Conservation (phyloP, 2,113 vertebrate species). For the Spea multiplicata region DNA sequence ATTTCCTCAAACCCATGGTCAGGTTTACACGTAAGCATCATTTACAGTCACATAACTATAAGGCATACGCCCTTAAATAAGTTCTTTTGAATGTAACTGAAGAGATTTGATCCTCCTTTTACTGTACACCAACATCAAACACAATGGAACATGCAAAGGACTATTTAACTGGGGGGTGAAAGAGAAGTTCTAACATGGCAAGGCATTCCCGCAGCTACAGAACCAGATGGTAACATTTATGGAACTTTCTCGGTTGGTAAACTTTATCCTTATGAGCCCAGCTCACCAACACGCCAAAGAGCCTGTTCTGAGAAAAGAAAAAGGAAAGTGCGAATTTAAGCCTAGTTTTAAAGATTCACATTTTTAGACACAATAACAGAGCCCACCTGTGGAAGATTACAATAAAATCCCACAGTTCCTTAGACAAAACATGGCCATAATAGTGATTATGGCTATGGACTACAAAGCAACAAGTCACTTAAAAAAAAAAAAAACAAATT, state of each 20-base stretch:
- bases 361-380: constrained; percentile 62
- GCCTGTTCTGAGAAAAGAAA: background rate
- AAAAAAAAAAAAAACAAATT: background rate
- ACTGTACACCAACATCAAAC: too few species aligned
- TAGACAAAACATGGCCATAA: constrained; percentile 53
- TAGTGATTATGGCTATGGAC: constrained; percentile 57
- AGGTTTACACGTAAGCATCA: background rate
- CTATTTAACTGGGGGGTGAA: constrained; percentile 14
- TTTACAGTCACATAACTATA: background rate
- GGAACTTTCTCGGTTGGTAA: constrained; percentile 54
- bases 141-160: background rate
- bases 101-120: too few species aligned
- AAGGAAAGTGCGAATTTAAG: constrained; percentile 54
- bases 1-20: background rate
- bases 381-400: constrained; percentile 61
- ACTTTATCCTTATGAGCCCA: constrained; percentile 54
- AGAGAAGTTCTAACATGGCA: background rate
- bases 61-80: background rate
- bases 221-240: constrained; percentile 51
- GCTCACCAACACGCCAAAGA: constrained; percentile 47
- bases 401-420: constrained; percentile 60
- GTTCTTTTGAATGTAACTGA: too few species aligned
- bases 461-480: constrained; percentile 57
- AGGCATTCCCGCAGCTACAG: constrained; percentile 51
- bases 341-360: constrained; percentile 64